phyloP scores from a whole-genome alignment of 2,888 invertebrate genomes.

The Palloptera scutellata region DNA sequence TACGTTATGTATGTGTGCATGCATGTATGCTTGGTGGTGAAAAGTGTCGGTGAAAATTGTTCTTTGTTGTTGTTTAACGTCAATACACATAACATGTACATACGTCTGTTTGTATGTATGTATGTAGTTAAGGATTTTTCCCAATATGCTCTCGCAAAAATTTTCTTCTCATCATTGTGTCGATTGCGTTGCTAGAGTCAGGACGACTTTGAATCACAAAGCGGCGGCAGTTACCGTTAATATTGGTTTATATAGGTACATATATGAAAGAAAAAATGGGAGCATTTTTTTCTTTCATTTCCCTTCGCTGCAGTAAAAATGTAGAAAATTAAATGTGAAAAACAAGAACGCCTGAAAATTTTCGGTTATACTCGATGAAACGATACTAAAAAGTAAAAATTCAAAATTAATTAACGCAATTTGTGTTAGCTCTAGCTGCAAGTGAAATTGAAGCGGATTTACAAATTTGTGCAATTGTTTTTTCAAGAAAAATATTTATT shows the following conservation, averaged over 20 bases:
- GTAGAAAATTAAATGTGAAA: constrained; percentile 14
- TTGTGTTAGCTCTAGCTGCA: too few species aligned
- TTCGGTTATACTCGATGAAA: constrained; percentile 1
- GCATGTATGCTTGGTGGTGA: neutral
- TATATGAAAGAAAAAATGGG: constrained; percentile 30
- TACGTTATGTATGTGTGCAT: neutral
- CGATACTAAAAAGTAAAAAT: constrained; percentile 2
- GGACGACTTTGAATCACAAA: constrained; percentile 48
- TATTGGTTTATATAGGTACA: constrained; percentile 17
- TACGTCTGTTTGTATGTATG: neutral
- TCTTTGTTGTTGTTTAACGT: neutral
- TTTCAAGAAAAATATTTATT: too few species aligned
- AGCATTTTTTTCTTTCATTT: constrained; percentile 31
- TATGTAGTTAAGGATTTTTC: neutral
- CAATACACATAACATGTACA: neutral
- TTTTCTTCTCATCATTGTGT: constrained; percentile 54
- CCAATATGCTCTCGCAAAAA: constrained; percentile 1
- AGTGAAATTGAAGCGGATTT: too few species aligned
- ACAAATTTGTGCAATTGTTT: too few species aligned
- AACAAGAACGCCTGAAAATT: constrained; percentile 9
- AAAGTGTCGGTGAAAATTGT: neutral
- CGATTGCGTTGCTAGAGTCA: constrained; percentile 63
- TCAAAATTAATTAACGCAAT: neutral
- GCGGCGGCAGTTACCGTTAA: constrained; percentile 11
- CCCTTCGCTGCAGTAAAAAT: neutral